phyloP scores from a whole-genome alignment of 2,113 vertebrate genomes.

The Daphoenositta chrysoptera region DNA sequence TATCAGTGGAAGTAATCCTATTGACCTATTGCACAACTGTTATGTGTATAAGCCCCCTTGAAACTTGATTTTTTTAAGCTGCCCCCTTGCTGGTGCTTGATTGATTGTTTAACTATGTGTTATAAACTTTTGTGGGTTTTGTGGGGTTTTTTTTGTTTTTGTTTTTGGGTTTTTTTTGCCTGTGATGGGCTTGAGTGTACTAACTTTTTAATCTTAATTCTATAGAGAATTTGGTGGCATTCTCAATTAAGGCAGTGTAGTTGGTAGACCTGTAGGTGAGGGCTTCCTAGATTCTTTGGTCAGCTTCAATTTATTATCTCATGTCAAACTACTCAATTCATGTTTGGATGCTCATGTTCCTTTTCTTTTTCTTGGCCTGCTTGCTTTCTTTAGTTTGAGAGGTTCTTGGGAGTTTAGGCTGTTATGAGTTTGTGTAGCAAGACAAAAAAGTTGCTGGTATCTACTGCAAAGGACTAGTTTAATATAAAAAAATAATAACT shows the following conservation, averaged over 20 bases:
- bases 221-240: background rate
- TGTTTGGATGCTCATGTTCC: background rate
- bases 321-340: background rate
- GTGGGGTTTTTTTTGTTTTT: too few relatives aligned
- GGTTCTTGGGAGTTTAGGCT: background rate
- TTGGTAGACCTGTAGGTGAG: background rate
- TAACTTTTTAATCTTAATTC: background rate
- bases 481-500: background rate
- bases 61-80: background rate
- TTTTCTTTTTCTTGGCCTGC: background rate
- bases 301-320: background rate
- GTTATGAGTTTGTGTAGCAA: background rate
- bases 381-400: background rate
- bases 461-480: background rate
- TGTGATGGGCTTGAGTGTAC: background rate
- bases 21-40: background rate
- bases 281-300: background rate
- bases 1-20: background rate
- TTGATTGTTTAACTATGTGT: background rate
- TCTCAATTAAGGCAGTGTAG: background rate
- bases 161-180: background rate
- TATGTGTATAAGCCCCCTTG: background rate
- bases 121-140: background rate
- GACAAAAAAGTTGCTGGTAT: background rate
- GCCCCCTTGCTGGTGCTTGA: background rate